Evolutionary conservation across 2,888 invertebrate species (phyloP), one percentile per base, ranked within the genome.

Genomic region (Ganaspis brasiliensis): DNA sequence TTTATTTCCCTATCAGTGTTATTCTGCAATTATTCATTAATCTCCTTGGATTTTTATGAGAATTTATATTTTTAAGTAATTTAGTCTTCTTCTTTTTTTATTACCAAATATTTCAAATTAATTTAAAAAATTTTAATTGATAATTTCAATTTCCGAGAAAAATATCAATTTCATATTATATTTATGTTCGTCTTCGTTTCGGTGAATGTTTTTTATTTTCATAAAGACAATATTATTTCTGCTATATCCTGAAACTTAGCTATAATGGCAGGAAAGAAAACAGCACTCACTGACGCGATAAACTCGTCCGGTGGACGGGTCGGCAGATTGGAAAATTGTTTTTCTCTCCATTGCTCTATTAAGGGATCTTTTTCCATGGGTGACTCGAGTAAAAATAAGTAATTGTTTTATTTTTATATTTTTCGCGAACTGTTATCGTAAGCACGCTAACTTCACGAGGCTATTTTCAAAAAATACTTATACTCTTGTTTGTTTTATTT

Each of bases 251-350:
- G 67, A 26, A 67, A 67, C 67, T 45, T 24, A n/a, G 45, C 26
- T 24, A 26, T 24, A 67, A 67, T 73, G 73, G 49, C 56, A 26
- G 49, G 37, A 74, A 55, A 75, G 57, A 74, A 52, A 75, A 75
- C 71, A 75, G 74, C 40, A 63, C 71, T 59, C 74, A 72, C 63
- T 73, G 76, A 70, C 63, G 74, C 72, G 75, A 85, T 84, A 81
- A 83, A 82, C 78, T 78, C 79, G 79, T 79, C 79, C 77, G 72
- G 61, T 75, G 77, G 81, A 79, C 82, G 77, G 79, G 75, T 72
- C 56, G 78, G 80, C 74, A 83, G 83, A 84, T 85, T 83, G 85
- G 79, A 83, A 84, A 79, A 80, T 84, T 83, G 79, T 82, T 83
- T 82, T 83, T 82, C 75, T 79, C 75, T 72, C 61, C 59, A 56